Percentiles rank a stretch among this genome's conserved stretches.
phyloP scores from a whole-genome alignment of 2,797 vertebrate species.

The Coregonus ussuriensis region DNA sequence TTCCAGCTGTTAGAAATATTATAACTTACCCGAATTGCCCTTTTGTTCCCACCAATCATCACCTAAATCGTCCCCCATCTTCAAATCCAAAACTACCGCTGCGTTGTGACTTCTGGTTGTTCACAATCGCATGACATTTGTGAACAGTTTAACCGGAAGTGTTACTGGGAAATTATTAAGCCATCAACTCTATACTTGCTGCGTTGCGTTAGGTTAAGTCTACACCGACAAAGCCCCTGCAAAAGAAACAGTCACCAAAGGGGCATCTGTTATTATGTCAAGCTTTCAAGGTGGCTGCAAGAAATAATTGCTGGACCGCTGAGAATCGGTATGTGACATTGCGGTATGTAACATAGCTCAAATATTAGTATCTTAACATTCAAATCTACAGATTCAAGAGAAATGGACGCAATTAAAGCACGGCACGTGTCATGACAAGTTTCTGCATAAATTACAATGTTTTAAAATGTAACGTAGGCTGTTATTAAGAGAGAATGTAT shows the following conservation, averaged over 20 bases:
- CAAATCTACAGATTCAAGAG: no score
- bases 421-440: no score
- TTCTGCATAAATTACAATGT: no score
- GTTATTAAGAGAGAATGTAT: no score
- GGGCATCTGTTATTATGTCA: neutral
- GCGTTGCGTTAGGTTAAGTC: neutral
- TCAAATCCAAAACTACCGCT: constrained; percentile 58
- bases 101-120: constrained; percentile 35
- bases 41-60: constrained; percentile 74
- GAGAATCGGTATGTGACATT: neutral
- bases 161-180: neutral
- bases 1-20: neutral
- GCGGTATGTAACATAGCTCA: neutral
- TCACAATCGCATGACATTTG: constrained; percentile 44
- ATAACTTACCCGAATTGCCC: constrained; percentile 54
- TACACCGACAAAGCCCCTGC: neutral
- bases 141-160: neutral
- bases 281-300: neutral
- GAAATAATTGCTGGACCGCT: neutral
- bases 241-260: neutral
- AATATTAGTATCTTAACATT: neutral
- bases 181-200: neutral
- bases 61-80: constrained; percentile 76
- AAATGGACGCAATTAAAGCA: no score
- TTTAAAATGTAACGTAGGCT: no score